These are phyloP conservation scores for Lepus americanus DNA, from an alignment of 2,113 vertebrate species.

Conservation along the genomic window DNA sequence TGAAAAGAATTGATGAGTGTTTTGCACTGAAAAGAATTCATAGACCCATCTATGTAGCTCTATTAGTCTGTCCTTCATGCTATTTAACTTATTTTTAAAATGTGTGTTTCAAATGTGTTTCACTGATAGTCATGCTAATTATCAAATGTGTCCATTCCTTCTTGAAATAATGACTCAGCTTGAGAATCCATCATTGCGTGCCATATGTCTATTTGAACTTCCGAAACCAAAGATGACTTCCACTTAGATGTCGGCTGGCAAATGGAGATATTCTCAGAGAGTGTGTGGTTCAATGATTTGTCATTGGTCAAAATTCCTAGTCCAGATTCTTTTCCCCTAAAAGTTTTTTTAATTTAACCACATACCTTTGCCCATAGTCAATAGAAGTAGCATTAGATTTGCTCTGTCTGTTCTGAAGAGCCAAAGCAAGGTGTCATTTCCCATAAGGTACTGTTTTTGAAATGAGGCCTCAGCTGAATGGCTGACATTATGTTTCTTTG, in stretches of 20 bases:
- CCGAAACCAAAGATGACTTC: constrained; percentile 37
- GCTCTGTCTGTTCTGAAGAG: constrained; percentile 10
- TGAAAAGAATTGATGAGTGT: constrained; percentile 71
- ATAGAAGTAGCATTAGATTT: not conserved
- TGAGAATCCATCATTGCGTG: not conserved
- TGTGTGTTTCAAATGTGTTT: not conserved
- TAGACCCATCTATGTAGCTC: not conserved
- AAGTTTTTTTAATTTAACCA: constrained; percentile 36
- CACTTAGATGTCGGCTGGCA: constrained; percentile 52
- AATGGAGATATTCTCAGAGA: constrained; percentile 59
- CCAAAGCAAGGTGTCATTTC: not conserved
- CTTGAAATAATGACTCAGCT: not conserved
- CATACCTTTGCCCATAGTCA: constrained; percentile 34
- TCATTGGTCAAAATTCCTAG: not conserved
- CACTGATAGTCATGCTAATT: not conserved
- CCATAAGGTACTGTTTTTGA: constrained; percentile 20
- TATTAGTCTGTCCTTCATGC: not conserved
- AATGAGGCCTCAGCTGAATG: constrained; percentile 2
- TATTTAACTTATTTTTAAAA: constrained; percentile 30
- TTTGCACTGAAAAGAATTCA: not conserved
- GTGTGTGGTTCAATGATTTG: constrained; percentile 38
- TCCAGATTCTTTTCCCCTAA: not conserved
- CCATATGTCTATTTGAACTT: constrained; percentile 2
- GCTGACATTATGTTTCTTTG: not conserved
- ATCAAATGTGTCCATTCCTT: not conserved